Evolutionary conservation across 2,113 vertebrate genomes (phyloP).

Genomic region (Xiphorhynchus elegans): DNA sequence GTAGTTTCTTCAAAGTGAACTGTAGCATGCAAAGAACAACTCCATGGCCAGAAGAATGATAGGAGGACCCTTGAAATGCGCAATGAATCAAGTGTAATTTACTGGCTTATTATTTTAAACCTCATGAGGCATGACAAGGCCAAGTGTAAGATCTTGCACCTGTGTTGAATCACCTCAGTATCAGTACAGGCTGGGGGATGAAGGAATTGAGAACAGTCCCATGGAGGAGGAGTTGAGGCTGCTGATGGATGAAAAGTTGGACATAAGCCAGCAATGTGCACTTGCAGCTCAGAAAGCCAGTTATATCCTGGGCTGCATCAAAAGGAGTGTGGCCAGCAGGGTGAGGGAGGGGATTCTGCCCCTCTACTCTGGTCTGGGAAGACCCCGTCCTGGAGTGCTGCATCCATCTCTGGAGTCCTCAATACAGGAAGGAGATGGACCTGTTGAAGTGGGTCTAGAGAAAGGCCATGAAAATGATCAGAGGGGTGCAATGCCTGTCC

Average conservation of each 20-base stretch:
- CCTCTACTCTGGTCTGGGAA: neutral
- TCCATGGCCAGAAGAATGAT: neutral
- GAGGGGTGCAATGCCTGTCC: neutral
- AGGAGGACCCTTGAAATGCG: neutral
- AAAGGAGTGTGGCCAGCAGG: neutral
- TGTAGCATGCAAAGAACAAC: neutral
- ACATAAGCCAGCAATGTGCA: accelerated
- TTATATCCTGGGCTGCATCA: neutral
- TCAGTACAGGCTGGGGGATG: neutral
- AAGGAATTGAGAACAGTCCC: neutral
- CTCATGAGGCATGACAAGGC: neutral
- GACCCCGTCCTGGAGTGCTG: neutral
- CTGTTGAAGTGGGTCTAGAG: neutral
- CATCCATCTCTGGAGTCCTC: accelerated
- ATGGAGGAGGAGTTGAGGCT: neutral
- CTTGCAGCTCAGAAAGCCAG: neutral
- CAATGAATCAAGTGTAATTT: neutral
- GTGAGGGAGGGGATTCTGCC: neutral
- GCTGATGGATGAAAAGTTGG: neutral
- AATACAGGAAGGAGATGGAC: accelerated
- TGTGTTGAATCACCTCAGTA: accelerated
- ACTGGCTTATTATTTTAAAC: neutral
- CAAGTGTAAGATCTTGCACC: neutral
- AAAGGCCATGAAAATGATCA: neutral
- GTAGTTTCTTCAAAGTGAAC: neutral